Evolutionary conservation across 2,888 invertebrate genomes (phyloP), one percentile per base, ranked within the genome.

Genomic region (Ischnus inquisitorius): DNA sequence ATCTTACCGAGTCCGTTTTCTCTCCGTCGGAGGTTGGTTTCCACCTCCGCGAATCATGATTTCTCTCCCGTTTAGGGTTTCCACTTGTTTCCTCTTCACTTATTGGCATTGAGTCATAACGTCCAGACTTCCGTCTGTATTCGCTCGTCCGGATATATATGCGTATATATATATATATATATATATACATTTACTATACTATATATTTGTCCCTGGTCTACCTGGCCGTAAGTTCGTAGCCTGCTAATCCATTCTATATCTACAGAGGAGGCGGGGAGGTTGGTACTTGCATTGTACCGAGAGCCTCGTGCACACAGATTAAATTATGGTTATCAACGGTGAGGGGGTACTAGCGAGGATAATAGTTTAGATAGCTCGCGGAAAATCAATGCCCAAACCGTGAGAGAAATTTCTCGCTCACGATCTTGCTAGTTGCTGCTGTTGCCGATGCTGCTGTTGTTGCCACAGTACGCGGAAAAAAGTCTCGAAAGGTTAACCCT

Each of bases 81-180:
- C 69, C 54, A 64, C 82, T 83, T 74, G 74, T 75, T 69, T 51
- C 54, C 69, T 74, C 82, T 82, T 74, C 62, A 75, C 68, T 82
- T 79, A 79, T 75, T 74, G 74, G 43, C 78, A 79, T 62, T 54
- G 54, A 64, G 46, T 54, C 64, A 46, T 74, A 75, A 79, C 41
- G 19, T 69, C 43, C 25, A 60, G 22, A n/a, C 28, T 48, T 69
- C 39, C 69, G 48, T 64, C 69, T 57, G 14, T 10, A 34, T 46
- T 25, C 71, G 19, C 28, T 64, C 10, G 6, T 34, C 5, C 34
- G 8, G n/a, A n/a, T n/a, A n/a, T n/a, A n/a, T n/a, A n/a, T n/a
- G n/a, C 22, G 12, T 69, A 34, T 16, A 51, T 16, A 34, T 64
- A 51, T 46, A 57, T 71, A 48, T 46, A 28, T n/a, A 48, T 10